Base-by-base conservation (phyloP, 2,797 vertebrate species). In the Neosilurus mollespiculum region DNA sequence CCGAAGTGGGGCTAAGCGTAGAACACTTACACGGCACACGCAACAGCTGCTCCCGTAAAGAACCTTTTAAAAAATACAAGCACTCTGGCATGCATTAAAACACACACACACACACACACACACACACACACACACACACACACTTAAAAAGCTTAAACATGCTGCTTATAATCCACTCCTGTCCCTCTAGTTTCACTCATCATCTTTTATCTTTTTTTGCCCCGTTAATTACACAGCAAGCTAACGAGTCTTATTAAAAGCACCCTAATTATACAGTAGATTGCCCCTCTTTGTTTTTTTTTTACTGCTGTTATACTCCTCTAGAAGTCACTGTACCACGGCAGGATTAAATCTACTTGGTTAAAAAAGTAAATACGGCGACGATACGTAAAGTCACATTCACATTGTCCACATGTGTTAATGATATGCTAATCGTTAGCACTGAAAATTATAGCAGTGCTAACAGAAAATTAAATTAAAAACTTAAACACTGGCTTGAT, bases 41-140 rank as follows among this genome's bases (percentile, higher is more conserved):
- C 43, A 87, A 83, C 92, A 93, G 90, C 92, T 93, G 92, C 87
- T 89, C 76, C 85, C 81, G 90, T 91, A 85, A 86, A 77, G 53
- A 66, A 14, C 26, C 71, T 49, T 61, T 51, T 30, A 58, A 34
- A 61, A 75, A 34, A 54, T 20, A 75, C 58, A 83, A 22, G 71
- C n/a, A 34, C 1, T 18, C 37, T 56, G 51, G 37, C 43, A 81
- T 54, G 22, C 43, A 24, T 69, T 77, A 58, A 70, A 18, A 78
- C 26, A 56, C 37, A 67, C 81, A 37, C 26, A 65, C 26, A 66
- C 64, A 30, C 24, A 65, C 62, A 30, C 11, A 64, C 62, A 64
- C n/a, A 64, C 62, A 64, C 24, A 66, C 65, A 62, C 65, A 66
- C 14, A 66, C 26, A 53, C 69, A 71, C 71, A 58, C 24, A 58